Base-by-base conservation (phyloP, 2,113 vertebrate genomes). In the Ellobius talpinus region DNA sequence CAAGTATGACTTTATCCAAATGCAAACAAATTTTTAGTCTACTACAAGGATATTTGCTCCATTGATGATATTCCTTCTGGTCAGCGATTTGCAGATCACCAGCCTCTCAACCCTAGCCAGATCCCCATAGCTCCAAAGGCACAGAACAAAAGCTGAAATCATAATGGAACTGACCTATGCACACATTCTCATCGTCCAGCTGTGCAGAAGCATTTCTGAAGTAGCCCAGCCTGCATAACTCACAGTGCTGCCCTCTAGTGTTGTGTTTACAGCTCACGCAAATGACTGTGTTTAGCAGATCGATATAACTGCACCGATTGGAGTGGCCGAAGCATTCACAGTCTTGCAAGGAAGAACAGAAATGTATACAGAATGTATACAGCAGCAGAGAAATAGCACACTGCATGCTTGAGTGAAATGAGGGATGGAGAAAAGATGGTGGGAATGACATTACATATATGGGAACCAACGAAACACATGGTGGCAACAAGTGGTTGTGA, bases 221-320 rank as follows among this genome's bases (percentile, higher is more conserved):
- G 99, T 99, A 99, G 99, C 99, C 99, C 99, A 99, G 99, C 99
- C 99, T 99, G 99, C 99, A 99, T 98, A 99, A 99, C 98, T 99
- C 99, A 99, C 99, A 99, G 99, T 99, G 99, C 99, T 99, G 99
- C 98, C 99, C 99, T 99, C 99, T 99, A 99, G 99, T 99, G 99
- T 99, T 99, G 99, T 99, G 99, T 98, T 99, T 99, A 99, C 99
- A 99, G 99, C 99, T 99, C 99, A 99, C 99, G 99, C 99, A 99
- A 99, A 99, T 99, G 99, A 99, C 99, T 98, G 99, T 99, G 98
- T 99, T 99, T 98, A 99, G 99, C 99, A 99, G 99, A 99, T 99
- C 99, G 99, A 99, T 99, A 99, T 99, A 99, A 99, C 99, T 99
- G 99, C 99, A 99, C 98, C 99, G 99, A 99, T 99, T 99, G 99